Base-by-base conservation (phyloP, 1,140 invertebrate species). In the Plodia interpunctella region DNA sequence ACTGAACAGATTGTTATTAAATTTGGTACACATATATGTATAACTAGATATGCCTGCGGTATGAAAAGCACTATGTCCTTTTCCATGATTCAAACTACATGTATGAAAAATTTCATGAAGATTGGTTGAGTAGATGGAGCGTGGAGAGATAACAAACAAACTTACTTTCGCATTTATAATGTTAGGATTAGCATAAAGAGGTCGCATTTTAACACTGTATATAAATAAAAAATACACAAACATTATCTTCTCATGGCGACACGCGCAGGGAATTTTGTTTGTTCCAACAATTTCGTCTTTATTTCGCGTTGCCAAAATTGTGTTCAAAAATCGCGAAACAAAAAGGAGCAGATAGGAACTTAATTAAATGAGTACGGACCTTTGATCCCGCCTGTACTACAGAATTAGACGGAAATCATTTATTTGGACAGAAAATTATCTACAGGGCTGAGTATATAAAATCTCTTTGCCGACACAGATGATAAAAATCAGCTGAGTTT, bases 251-350 rank as follows among this genome's bases (percentile, higher is more conserved):
- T 9, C 9, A 13, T 5, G 32, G 32, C 1, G 9, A 35, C 9
- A 5, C 32, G 32, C 10, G 9, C 10, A 35, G 10, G 13, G 13
- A 13, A 35, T 35, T 35, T 35, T 35, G 32, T 11, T 35, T 35
- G 8, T 9, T 35, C 32, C 10, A 5, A 35, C 32, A 35, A 35
- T 35, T 35, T 13, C 9, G 32, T 13, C 32, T 35, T 3, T 13
- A 11, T 13, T 35, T 10, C n/a, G n/a, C n/a, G n/a, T n/a, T n/a
- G n/a, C n/a, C 13, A n/a, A 44, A 15, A 15, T 44, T 44, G n/a
- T 44, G 38, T 15, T 44, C 13, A 44, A 44, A 44, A 44, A 44
- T 44, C 38, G 15, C 38, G 38, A 44, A 44, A 44, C 38, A 44
- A 44, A 32, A 44, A 44, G 38, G 15, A n/a, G n/a, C 15, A 44